Conservation (phyloP, 2,797 vertebrate species). For the Margarornis squamiger region DNA sequence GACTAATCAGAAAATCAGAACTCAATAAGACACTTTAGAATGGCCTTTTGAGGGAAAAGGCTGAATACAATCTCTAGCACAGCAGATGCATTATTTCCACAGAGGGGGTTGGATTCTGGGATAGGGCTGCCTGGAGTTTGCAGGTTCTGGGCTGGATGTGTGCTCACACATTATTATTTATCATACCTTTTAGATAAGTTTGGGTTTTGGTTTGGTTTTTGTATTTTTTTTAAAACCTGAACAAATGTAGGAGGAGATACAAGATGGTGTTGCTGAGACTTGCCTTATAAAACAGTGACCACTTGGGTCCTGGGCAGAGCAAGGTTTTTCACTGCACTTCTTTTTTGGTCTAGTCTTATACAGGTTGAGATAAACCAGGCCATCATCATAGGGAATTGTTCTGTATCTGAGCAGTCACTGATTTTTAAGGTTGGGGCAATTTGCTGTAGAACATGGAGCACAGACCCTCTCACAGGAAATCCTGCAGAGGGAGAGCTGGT, state of each 20-base stretch:
- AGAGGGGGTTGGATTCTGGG: neutral
- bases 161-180: neutral
- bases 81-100: neutral
- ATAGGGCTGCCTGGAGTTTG: neutral
- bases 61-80: neutral
- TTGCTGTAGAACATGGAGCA: neutral
- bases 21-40: neutral
- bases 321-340: neutral
- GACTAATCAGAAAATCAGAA: conserved; percentile 3
- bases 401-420: neutral
- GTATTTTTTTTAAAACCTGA: neutral
- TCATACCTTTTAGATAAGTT: neutral
- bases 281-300: neutral
- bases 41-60: neutral
- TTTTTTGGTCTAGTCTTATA: neutral
- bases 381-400: neutral
- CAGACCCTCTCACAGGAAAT: neutral
- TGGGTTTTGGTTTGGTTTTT: neutral
- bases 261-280: neutral
- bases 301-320: neutral
- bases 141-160: neutral
- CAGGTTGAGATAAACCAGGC: neutral
- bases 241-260: neutral
- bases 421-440: neutral
- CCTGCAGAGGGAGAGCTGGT: neutral